phyloP scores from a whole-genome alignment of 2,888 invertebrate species.

The Agrypnus murinus region DNA sequence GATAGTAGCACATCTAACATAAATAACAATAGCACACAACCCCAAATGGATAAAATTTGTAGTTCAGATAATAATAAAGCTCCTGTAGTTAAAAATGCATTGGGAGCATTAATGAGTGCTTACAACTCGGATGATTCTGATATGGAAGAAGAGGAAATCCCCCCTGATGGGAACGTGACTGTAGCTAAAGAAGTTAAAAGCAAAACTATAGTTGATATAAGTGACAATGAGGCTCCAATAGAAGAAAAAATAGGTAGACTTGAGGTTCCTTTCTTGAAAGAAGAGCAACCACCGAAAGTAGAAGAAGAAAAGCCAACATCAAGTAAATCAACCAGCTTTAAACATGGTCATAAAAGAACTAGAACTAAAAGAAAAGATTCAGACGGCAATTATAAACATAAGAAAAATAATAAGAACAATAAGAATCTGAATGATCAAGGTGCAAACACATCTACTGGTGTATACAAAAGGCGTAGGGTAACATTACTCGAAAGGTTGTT shows the following conservation, averaged over 20 bases:
- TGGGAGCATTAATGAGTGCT: conserved; percentile 75
- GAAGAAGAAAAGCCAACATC: conserved; percentile 13
- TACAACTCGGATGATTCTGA: conserved; percentile 76
- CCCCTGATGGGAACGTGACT: conserved; percentile 16
- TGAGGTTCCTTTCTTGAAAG: conserved; percentile 47
- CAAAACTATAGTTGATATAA: conserved; percentile 17
- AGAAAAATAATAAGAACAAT: conserved; percentile 58
- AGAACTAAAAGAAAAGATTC: conserved; percentile 46
- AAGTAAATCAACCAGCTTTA: conserved; percentile 10
- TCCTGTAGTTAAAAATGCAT: too few species aligned
- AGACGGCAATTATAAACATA: conserved; percentile 57
- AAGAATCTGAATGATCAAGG: conserved; percentile 25
- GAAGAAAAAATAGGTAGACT: conserved; percentile 70
- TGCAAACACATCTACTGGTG: not conserved
- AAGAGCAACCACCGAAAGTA: too few species aligned
- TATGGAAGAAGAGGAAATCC: conserved; percentile 59
- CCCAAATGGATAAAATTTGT: too few species aligned
- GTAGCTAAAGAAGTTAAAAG: not conserved
- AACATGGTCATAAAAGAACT: conserved; percentile 48
- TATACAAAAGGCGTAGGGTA: conserved; percentile 66
- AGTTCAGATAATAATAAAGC: too few species aligned
- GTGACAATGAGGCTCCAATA: conserved; percentile 73
- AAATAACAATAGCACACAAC: too few species aligned
- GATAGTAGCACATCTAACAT: too few species aligned
- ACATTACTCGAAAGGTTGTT: conserved; percentile 83